These are phyloP conservation scores for Agapornis roseicollis DNA, from an alignment of 2,113 vertebrate species.

Conservation along the genomic window DNA sequence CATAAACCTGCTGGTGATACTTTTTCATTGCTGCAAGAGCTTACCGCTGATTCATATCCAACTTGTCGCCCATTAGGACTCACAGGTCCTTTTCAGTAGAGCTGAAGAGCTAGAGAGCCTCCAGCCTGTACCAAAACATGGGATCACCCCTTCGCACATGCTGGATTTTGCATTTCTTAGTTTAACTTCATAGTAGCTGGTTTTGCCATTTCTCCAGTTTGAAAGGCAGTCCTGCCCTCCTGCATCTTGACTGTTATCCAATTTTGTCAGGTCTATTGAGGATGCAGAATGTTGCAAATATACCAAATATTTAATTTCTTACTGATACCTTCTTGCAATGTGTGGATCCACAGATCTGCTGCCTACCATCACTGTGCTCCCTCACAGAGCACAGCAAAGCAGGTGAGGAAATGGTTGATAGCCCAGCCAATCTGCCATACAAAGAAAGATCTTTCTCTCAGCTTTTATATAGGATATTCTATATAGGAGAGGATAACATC, in stretches of 20 bases:
- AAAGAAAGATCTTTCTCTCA: neutral
- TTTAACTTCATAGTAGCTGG: neutral
- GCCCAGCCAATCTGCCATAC: neutral
- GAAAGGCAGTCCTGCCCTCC: neutral
- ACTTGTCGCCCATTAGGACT: neutral
- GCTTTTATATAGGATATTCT: neutral
- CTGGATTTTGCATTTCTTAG: neutral
- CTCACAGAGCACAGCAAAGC: neutral
- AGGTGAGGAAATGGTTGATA: neutral
- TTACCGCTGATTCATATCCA: neutral
- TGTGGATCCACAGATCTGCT: neutral
- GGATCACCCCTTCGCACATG: neutral
- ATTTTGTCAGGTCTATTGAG: neutral
- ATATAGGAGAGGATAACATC: neutral
- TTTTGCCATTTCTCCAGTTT: neutral
- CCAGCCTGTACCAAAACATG: neutral
- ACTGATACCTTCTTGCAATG: neutral
- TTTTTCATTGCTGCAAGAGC: neutral
- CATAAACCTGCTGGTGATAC: neutral
- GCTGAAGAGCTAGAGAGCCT: neutral
- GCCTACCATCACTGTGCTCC: neutral
- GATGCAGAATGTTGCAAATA: neutral
- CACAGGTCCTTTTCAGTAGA: neutral
- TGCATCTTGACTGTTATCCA: neutral
- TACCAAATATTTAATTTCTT: neutral